Evolutionary conservation across 2,113 vertebrate species (phyloP).

Genomic region (Physeter macrocephalus): DNA sequence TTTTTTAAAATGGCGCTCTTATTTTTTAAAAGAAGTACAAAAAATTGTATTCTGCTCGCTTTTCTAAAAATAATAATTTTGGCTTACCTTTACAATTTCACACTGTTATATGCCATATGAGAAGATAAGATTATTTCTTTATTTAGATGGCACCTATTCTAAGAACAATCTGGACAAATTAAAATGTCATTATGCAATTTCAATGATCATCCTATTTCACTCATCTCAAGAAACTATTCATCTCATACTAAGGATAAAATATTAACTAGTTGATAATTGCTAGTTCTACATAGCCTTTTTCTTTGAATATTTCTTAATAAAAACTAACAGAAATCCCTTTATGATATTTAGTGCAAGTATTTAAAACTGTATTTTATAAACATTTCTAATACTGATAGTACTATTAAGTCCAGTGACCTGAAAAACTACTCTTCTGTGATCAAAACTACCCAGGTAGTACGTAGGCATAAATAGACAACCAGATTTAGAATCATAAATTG

Average conservation of each 20-base stretch:
- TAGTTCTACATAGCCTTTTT: background rate
- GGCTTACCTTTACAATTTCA: background rate
- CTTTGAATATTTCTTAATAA: constrained; percentile 36
- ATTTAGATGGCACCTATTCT: background rate
- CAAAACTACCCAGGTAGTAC: background rate
- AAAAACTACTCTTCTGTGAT: background rate
- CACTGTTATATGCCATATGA: background rate
- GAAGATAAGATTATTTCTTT: background rate
- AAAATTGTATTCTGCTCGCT: background rate
- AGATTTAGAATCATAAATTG: background rate
- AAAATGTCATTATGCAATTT: background rate
- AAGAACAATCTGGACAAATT: background rate
- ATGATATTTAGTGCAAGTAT: background rate
- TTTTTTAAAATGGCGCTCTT: background rate
- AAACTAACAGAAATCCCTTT: background rate
- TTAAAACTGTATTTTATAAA: background rate
- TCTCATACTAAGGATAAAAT: background rate
- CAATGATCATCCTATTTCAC: background rate
- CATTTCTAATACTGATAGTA: background rate
- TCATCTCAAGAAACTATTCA: background rate
- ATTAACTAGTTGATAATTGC: background rate
- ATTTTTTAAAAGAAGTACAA: background rate
- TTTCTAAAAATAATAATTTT: background rate
- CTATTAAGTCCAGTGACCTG: background rate
- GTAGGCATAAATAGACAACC: background rate